These are phyloP conservation scores for Petrocephalus sullivani DNA, from an alignment of 2,797 vertebrate genomes.

Conservation along the genomic window DNA sequence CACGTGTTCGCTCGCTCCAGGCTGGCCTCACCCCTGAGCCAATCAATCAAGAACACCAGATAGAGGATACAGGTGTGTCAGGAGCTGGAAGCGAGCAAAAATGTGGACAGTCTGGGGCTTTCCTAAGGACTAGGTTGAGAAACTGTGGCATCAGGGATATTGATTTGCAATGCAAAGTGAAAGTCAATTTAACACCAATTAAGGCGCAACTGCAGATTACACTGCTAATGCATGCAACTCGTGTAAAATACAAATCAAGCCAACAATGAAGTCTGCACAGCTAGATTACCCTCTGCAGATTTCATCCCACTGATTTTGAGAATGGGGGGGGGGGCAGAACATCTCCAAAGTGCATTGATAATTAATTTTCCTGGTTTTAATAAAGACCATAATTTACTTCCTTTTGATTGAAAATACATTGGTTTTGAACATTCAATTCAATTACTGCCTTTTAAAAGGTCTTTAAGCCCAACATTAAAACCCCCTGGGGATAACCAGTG, in stretches of 20 bases:
- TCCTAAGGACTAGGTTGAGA: neutral
- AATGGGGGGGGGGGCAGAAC: neutral
- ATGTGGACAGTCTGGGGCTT: neutral
- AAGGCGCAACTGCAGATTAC: neutral
- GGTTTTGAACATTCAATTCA: neutral
- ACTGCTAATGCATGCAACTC: neutral
- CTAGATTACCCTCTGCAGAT: neutral
- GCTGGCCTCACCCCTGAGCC: neutral
- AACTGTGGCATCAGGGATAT: neutral
- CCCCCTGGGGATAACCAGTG: neutral
- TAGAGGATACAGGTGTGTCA: neutral
- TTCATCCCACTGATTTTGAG: slow-evolving; percentile 3
- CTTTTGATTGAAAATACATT: neutral
- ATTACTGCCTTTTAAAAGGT: neutral
- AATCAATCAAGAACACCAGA: neutral
- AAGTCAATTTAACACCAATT: neutral
- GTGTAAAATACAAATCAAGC: neutral
- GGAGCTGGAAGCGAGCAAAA: neutral
- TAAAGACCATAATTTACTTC: neutral
- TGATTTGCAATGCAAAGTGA: neutral
- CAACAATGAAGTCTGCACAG: neutral
- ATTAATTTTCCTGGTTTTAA: neutral
- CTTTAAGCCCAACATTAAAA: slow-evolving; percentile 3
- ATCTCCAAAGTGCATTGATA: neutral
- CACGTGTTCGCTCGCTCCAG: neutral